Base-by-base conservation (phyloP, 2,797 vertebrate genomes). In the Sebastiscus tertius region DNA sequence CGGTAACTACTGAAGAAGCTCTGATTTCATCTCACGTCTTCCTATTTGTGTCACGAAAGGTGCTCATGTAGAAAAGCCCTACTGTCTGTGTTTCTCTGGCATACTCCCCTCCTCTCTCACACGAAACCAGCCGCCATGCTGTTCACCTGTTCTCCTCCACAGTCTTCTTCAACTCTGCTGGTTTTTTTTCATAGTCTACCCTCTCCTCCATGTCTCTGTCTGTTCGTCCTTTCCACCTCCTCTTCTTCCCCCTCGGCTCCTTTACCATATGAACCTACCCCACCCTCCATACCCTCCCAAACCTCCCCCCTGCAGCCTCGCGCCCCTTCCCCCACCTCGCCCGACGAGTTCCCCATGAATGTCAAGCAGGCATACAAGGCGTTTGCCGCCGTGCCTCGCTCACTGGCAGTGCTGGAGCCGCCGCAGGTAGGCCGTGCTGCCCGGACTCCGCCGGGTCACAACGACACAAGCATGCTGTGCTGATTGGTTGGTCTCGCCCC, bases 351-450 rank as follows among this genome's bases (percentile, higher is more conserved):
- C 82, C 97, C 97, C 54, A 81, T 96, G 94, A 97, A 94, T 34
- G 95, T 97, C 96, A 98, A 98, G 93, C 98, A 98, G 92, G 98
- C 97, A 29, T 99, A 99, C 94, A 97, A 98, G 96, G 96, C 97
- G 52, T 98, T 98, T 18, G 98, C 98, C 2, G 98, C 98, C 1
- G 97, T 99, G 92, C 98, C 98, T 52, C 92, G 95, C 82, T 95
- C 95, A 1, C 95, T 96, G 79, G 94, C 96, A 0, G 95, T 95
- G 62, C 95, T 96, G 14, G 96, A 97, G 83, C 87, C 94, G 6
- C 94, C 94, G 4, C 97, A 98, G 97, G 98, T 99, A 96, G 94
- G 95, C 93, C 59, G 39, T 22, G 89, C 79, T 83, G 86, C 87
- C 92, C 67, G 58, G 77, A 73, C 71, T 67, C 36, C 8, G 29